phyloP scores from a whole-genome alignment of 30 jellyfish, hydroid and myxozoan species.

The Sanderia malayensis region DNA sequence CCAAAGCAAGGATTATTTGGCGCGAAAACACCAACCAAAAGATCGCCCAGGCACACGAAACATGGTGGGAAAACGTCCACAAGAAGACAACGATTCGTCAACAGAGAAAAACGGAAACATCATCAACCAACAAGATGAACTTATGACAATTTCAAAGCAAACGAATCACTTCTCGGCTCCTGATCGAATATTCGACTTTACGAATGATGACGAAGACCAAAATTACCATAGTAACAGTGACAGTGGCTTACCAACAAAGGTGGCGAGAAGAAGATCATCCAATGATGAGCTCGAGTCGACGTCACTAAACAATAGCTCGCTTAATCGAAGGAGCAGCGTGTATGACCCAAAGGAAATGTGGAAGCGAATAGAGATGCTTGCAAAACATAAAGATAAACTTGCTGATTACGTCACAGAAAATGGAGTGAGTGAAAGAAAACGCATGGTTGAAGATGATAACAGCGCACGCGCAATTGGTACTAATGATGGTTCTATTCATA shows the following conservation, averaged over 20 bases:
- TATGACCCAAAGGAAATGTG: not conserved
- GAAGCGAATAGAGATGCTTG: not conserved
- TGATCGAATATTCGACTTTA: not conserved
- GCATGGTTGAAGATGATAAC: not conserved
- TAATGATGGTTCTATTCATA: not conserved
- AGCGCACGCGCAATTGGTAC: not conserved
- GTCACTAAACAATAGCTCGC: not conserved
- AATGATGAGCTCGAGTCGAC: not conserved
- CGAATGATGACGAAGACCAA: not conserved
- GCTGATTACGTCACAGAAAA: conserved; percentile 10
- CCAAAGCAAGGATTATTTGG: not conserved
- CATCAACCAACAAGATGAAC: too few species aligned
- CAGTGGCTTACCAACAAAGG: not conserved
- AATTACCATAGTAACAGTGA: not conserved
- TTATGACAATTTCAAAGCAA: conserved; percentile 1
- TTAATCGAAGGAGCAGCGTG: not conserved
- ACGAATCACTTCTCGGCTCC: not conserved
- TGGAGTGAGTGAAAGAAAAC: not conserved
- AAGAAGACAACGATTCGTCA: not conserved
- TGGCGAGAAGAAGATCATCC: not conserved
- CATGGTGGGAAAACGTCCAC: not conserved
- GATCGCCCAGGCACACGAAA: not conserved
- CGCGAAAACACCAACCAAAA: not conserved
- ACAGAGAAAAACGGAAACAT: too few species aligned
- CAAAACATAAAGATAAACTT: conserved; percentile 17